A percentile compares a stretch with the other conserved stretches of the same genome.
These are phyloP conservation scores for Bubo scandiacus DNA, from an alignment of 2,113 vertebrate species.

Conservation along the genomic window DNA sequence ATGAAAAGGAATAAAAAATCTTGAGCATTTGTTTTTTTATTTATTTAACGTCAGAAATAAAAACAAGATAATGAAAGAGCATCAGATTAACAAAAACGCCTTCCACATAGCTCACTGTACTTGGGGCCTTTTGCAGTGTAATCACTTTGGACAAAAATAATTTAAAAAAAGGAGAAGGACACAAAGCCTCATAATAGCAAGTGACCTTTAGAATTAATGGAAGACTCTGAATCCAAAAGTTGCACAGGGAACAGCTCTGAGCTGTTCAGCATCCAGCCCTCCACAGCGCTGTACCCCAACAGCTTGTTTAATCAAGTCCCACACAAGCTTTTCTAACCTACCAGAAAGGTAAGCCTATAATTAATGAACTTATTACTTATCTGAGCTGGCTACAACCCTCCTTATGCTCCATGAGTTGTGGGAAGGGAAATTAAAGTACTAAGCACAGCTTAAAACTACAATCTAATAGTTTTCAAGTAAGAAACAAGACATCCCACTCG, in stretches of 20 bases:
- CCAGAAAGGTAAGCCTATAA: slow-evolving; percentile 13
- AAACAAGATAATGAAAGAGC: neutral
- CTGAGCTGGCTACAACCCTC: neutral
- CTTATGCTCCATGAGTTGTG: neutral
- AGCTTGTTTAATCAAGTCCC: neutral
- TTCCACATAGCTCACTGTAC: neutral
- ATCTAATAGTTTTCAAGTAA: slow-evolving; percentile 31
- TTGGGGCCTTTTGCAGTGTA: neutral
- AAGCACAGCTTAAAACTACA: slow-evolving; percentile 27
- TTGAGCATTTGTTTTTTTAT: neutral
- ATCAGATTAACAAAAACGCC: neutral
- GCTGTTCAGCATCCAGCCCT: neutral
- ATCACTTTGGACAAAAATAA: neutral
- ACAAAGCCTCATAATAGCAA: neutral
- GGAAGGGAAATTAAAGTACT: slow-evolving; percentile 16
- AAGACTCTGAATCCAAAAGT: neutral
- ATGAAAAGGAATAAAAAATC: neutral
- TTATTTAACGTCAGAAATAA: neutral
- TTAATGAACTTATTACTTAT: slow-evolving; percentile 38
- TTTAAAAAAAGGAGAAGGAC: neutral
- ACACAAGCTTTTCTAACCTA: neutral
- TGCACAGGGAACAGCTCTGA: neutral
- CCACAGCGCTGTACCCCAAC: neutral
- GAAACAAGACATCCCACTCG: slow-evolving; percentile 42
- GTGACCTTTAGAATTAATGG: neutral